Evolutionary conservation across 2,113 vertebrate genomes (phyloP).

Genomic region (Anas platyrhynchos): DNA sequence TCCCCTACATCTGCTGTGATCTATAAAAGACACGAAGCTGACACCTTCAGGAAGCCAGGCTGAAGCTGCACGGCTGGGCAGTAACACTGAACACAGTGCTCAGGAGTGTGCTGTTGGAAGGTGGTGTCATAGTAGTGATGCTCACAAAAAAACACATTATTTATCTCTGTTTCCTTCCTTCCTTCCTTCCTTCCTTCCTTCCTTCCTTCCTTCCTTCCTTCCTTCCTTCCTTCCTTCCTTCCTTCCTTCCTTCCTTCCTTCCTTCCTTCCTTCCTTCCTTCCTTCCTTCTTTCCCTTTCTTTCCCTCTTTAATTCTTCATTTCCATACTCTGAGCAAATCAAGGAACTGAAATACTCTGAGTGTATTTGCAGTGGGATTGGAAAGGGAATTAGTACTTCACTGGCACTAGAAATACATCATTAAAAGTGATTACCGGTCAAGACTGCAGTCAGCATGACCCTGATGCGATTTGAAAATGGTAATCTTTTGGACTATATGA

Average conservation of each 20-base stretch:
- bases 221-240: neutral
- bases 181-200: too few relatives aligned
- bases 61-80: neutral
- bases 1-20: neutral
- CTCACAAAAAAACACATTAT: too few relatives aligned
- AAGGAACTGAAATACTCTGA: neutral
- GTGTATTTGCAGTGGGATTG: neutral
- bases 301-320: neutral
- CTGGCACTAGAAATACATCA: neutral
- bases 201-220: neutral
- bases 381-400: neutral
- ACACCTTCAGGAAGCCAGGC: neutral
- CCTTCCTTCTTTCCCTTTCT: neutral
- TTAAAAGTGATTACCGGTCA: neutral
- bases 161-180: too few relatives aligned
- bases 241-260: neutral
- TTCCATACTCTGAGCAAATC: neutral
- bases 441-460: neutral
- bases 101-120: neutral
- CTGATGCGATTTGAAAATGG: neutral
- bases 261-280: too few relatives aligned
- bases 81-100: neutral
- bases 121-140: neutral
- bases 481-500: neutral
- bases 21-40: neutral